phyloP scores from a whole-genome alignment of 2,888 invertebrate genomes.

The Callosobruchus maculatus region DNA sequence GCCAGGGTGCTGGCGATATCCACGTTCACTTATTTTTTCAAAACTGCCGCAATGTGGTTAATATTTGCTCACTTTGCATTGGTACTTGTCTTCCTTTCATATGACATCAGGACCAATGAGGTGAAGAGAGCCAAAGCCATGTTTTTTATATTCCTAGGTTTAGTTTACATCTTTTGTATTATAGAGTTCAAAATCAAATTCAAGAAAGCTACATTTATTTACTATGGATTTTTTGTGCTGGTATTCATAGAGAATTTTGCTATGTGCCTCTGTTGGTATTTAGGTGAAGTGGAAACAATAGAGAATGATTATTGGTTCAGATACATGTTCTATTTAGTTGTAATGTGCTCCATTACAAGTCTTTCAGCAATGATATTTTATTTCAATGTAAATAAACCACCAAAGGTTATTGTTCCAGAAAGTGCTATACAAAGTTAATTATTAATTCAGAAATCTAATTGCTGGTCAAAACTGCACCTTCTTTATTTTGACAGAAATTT shows the following conservation, averaged over 20 bases:
- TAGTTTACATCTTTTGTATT: conserved; percentile 71
- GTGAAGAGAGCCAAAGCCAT: conserved; percentile 42
- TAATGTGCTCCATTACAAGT: conserved; percentile 58
- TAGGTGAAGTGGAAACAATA: conserved; percentile 53
- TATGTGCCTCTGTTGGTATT: conserved; percentile 69
- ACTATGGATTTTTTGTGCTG: conserved; percentile 63
- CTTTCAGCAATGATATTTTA: conserved; percentile 61
- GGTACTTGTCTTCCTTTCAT: conserved; percentile 62
- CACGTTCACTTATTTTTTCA: conserved; percentile 66
- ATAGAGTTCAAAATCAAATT: conserved; percentile 79
- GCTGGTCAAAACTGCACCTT: no score
- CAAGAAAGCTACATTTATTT: conserved; percentile 67
- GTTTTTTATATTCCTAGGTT: conserved; percentile 68
- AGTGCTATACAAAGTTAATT: not conserved
- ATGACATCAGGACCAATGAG: conserved; percentile 59
- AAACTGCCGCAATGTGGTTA: conserved; percentile 58
- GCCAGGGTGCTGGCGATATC: conserved; percentile 68
- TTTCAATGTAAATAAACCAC: conserved; percentile 61
- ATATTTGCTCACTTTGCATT: conserved; percentile 62
- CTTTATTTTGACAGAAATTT: no score
- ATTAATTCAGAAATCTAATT: not conserved
- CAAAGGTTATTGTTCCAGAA: conserved; percentile 41
- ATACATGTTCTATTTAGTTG: conserved; percentile 61
- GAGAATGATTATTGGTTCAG: conserved; percentile 64
- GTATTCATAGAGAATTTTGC: conserved; percentile 64